phyloP scores from a whole-genome alignment of 2,113 vertebrate species.

The Petrocephalus microphthalmus region DNA sequence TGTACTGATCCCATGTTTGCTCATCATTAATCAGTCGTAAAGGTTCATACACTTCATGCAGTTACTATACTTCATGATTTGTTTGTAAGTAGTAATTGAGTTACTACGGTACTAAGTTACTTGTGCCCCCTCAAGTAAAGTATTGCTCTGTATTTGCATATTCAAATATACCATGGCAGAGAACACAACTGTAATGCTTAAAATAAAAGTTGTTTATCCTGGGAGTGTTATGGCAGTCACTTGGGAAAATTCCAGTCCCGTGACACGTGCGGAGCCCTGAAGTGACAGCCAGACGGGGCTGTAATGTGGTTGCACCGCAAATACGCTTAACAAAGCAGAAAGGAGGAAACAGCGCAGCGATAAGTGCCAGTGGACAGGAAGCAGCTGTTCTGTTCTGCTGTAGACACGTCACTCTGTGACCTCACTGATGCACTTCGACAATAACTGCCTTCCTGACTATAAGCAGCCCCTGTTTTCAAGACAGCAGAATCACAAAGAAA shows the following conservation, averaged over 20 bases:
- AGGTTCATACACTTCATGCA: neutral
- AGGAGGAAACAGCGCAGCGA: neutral
- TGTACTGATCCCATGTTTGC: neutral
- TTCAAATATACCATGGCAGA: neutral
- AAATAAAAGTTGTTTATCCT: neutral
- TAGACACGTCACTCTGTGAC: neutral
- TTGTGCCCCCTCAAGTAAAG: neutral
- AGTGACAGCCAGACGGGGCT: neutral
- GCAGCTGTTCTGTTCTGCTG: neutral
- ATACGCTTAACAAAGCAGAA: neutral
- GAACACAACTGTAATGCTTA: neutral
- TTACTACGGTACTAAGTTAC: neutral
- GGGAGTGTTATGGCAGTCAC: neutral
- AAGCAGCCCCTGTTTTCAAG: neutral
- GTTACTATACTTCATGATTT: neutral
- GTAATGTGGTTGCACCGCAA: neutral
- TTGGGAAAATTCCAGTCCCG: neutral
- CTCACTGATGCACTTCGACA: neutral
- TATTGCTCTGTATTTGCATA: neutral
- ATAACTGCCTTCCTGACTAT: neutral
- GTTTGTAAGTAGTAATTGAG: neutral
- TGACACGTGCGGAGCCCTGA: no score
- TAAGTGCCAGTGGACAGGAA: neutral
- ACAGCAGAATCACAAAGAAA: neutral
- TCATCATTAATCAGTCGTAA: neutral